Conservation (phyloP, 2,797 vertebrate species). For the Enteromius trimaculatus region DNA sequence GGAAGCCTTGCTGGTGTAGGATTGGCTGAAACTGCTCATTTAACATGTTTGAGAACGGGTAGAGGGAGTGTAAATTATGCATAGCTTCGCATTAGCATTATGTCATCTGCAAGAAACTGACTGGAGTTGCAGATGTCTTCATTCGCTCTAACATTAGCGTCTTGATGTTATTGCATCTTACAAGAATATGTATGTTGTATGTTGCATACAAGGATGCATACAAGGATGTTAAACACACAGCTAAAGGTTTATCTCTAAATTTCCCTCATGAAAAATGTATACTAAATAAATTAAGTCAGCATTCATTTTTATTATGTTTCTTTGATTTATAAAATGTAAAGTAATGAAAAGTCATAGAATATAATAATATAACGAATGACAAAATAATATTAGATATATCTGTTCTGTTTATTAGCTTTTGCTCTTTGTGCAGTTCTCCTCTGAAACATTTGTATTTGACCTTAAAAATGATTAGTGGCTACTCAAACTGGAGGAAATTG, state of each 20-base stretch:
- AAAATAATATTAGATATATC: constrained; percentile 4
- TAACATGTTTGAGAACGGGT: constrained; percentile 35
- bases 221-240: background rate
- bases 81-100: constrained; percentile 44
- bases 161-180: constrained; percentile 11
- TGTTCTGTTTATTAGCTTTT: background rate
- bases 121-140: constrained; percentile 35
- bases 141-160: background rate
- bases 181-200: no score
- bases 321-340: background rate
- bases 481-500: background rate
- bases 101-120: constrained; percentile 35
- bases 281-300: background rate
- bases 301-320: background rate
- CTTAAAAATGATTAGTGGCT: background rate
- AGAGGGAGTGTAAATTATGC: constrained; percentile 48
- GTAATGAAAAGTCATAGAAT: background rate
- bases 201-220: no score
- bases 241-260: background rate
- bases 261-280: background rate
- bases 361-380: background rate
- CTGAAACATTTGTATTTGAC: background rate
- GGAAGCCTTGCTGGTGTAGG: constrained; percentile 6
- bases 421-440: background rate
- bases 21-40: constrained; percentile 36